These are phyloP conservation scores for Leptopilina myrica DNA, from an alignment of 2,888 invertebrate genomes.

Conservation along the genomic window DNA sequence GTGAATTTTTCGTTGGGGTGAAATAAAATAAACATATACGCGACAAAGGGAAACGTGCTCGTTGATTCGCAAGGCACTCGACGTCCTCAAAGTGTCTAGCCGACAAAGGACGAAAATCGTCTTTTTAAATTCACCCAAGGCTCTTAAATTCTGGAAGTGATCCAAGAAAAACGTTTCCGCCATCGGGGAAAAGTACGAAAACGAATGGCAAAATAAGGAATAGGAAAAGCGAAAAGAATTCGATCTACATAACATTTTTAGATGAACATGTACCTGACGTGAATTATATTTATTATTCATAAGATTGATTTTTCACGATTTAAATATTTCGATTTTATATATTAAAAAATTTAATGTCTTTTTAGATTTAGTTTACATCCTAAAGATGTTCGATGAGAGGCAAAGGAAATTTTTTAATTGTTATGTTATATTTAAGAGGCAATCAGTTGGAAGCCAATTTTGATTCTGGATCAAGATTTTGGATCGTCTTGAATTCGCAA, in stretches of 20 bases:
- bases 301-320: constrained; percentile 60
- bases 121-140: constrained; percentile 53
- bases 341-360: too few species aligned
- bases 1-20: neutral
- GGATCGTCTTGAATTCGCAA: too few species aligned
- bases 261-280: constrained; percentile 44
- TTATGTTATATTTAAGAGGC: too few species aligned
- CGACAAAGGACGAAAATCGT: constrained; percentile 40
- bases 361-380: too few species aligned
- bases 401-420: too few species aligned
- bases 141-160: constrained; percentile 52
- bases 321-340: constrained; percentile 4
- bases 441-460: too few species aligned
- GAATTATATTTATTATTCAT: constrained; percentile 41
- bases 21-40: constrained; percentile 41
- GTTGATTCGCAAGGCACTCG: constrained; percentile 52
- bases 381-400: too few species aligned
- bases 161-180: constrained; percentile 52
- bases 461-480: too few species aligned
- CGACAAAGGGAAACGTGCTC: constrained; percentile 46
- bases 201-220: constrained; percentile 1
- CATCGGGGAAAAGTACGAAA: constrained; percentile 46
- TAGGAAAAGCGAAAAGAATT: constrained; percentile 46
- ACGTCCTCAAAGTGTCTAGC: constrained; percentile 48
- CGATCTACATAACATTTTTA: constrained; percentile 49